A percentile compares a stretch with the other conserved stretches of the same genome.
Evolutionary conservation across 2,888 invertebrate genomes (phyloP).

Genomic region (Oxyteleia sp.): DNA sequence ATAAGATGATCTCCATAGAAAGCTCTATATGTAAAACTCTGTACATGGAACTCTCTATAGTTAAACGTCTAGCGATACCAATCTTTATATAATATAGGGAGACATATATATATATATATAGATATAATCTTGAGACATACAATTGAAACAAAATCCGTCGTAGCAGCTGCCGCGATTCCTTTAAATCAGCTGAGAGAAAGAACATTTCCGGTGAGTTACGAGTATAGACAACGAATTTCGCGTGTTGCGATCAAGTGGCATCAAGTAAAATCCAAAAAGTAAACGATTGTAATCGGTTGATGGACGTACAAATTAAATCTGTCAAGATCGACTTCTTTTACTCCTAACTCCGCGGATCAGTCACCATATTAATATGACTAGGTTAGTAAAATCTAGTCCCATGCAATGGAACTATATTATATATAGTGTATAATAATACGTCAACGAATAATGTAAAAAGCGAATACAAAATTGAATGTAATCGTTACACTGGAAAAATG

Average conservation of each 20-base stretch:
- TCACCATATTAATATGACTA: slow-evolving; percentile 82
- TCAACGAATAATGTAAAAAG: slow-evolving; percentile 78
- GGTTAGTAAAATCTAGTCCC: slow-evolving; percentile 82
- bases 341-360: slow-evolving; percentile 66
- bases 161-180: slow-evolving; percentile 45
- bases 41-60: too few relatives aligned
- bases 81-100: too few relatives aligned
- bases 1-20: too few relatives aligned
- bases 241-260: neutral
- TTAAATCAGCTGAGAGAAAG: slow-evolving; percentile 62
- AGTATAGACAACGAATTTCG: neutral
- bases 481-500: slow-evolving; percentile 32
- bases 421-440: slow-evolving; percentile 70
- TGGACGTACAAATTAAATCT: slow-evolving; percentile 15
- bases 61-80: too few relatives aligned
- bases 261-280: too few relatives aligned
- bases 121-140: slow-evolving; percentile 47
- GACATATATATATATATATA: too few relatives aligned
- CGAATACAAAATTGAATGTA: slow-evolving; percentile 79
- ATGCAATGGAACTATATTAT: slow-evolving; percentile 79
- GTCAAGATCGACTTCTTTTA: neutral
- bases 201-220: slow-evolving; percentile 36
- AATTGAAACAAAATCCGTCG: slow-evolving; percentile 54
- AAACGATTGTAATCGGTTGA: neutral
- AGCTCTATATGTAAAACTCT: too few relatives aligned